phyloP scores from a whole-genome alignment of 2,113 vertebrate species.

The Elephas maximus region DNA sequence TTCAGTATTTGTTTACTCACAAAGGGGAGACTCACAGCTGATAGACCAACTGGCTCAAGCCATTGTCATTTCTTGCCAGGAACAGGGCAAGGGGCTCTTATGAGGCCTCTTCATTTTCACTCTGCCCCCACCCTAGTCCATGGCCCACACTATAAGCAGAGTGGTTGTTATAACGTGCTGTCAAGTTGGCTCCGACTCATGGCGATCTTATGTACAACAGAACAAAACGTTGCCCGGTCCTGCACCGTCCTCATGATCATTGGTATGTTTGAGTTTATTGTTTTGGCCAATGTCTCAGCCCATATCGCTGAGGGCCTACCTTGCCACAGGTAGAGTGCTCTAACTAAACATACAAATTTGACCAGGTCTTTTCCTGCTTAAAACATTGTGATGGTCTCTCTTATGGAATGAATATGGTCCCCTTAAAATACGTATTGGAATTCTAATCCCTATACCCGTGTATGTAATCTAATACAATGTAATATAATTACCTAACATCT shows the following conservation, averaged over 20 bases:
- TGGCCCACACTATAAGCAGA: too few relatives aligned
- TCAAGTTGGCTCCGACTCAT: background rate
- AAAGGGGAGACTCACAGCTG: background rate
- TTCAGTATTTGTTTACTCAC: background rate
- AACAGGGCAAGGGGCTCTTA: fast-evolving
- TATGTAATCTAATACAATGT: background rate
- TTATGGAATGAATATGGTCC: background rate
- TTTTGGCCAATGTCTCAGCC: background rate
- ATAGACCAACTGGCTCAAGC: background rate
- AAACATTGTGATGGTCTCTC: background rate
- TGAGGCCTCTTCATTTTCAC: background rate
- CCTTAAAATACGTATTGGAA: background rate
- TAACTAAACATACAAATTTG: background rate
- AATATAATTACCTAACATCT: background rate
- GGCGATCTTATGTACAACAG: background rate
- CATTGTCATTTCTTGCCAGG: background rate
- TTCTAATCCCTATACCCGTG: background rate
- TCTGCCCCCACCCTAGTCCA: fast-evolving
- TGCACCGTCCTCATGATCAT: background rate
- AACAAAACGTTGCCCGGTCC: background rate
- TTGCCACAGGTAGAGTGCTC: background rate
- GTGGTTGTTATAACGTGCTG: background rate
- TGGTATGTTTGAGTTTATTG: background rate
- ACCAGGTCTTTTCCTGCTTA: background rate
- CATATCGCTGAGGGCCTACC: too few relatives aligned